A percentile compares a stretch with the other conserved stretches of the same genome.
phyloP scores from a whole-genome alignment of 2,888 invertebrate species.

The Ophion obscuratus region DNA sequence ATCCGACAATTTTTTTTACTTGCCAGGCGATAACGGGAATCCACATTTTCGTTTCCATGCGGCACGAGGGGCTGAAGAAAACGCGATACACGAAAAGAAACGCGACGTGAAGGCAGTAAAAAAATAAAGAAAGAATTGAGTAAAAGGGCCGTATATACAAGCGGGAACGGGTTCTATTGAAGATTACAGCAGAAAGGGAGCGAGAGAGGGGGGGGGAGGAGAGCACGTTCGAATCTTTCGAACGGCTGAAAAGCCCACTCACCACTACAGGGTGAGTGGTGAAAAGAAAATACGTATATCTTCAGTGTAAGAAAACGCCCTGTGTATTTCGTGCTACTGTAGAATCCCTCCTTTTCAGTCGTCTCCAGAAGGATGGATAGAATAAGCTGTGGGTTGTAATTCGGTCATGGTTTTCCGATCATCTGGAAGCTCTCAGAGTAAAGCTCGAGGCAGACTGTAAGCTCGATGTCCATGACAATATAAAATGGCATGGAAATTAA shows the following conservation, averaged over 20 bases:
- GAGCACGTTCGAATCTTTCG: constrained; percentile 17
- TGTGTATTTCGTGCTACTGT: neutral
- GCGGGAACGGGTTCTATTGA: constrained; percentile 20
- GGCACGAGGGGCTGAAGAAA: constrained; percentile 6
- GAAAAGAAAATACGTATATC: neutral
- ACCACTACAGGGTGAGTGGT: neutral
- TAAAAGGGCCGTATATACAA: neutral
- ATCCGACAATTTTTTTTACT: constrained; percentile 21
- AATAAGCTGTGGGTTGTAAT: neutral
- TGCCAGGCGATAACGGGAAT: constrained; percentile 42
- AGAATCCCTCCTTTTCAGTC: constrained; percentile 2
- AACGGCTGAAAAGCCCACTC: constrained; percentile 31
- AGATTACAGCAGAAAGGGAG: constrained; percentile 3
- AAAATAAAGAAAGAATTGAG: neutral
- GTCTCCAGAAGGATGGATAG: neutral
- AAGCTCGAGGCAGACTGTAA: neutral
- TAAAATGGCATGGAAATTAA: neutral
- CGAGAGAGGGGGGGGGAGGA: neutral
- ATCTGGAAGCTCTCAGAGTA: neutral
- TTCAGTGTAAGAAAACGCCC: neutral
- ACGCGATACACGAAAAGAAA: constrained; percentile 23
- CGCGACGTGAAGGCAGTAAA: constrained; percentile 15
- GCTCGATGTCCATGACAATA: neutral
- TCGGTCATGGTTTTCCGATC: constrained; percentile 5
- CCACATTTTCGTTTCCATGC: constrained; percentile 43